Evolutionary conservation across 2,797 vertebrate species (phyloP), one percentile per base, ranked within the genome.

Genomic region (Champsocephalus esox): DNA sequence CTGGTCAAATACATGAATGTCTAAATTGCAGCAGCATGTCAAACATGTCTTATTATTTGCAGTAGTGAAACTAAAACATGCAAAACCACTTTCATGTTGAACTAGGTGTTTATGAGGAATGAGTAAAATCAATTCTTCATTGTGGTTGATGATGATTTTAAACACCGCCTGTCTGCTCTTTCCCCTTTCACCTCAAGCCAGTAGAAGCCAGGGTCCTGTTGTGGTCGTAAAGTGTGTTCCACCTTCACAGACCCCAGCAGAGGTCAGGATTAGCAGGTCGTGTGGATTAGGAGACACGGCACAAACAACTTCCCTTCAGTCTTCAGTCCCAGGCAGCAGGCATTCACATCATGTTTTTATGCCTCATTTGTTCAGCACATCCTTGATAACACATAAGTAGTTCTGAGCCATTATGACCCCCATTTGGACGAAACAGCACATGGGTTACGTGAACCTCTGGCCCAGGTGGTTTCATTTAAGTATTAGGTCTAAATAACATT

Each of bases 371-470:
- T 84, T 82, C 61, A 76, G 86, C 73, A 80, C 63, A 70, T 66
- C 70, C 51, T 80, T 82, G 86, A 84, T 80, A 89, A 83, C 76
- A 87, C 84, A 81, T 92, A 86, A 90, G 85, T 89, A 89, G 78
- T 77, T 79, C 85, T 78, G 72, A 81, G 72, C 8, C 52, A 57
- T 77, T 85, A 84, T 86, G 55, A 81, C 59, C 50, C 77, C 87
- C 73, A 83, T 87, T 71, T 72, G 46, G 66, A 80, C 67, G 59
- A 76, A 83, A 79, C 51, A 63, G 51, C 73, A 38, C 52, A 49
- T 3, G 41, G 77, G 66, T 48, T 28, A 54, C n/a, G 28, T 24
- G 6, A 28, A 32, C 48, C 56, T 77, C 51, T 43, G 19, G 59
- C 50, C 21, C 3, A 38, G 51, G 24, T 12, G 17, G 13, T 57